Evolutionary conservation across 2,113 vertebrate genomes (phyloP).

Genomic region (Alosa alosa): DNA sequence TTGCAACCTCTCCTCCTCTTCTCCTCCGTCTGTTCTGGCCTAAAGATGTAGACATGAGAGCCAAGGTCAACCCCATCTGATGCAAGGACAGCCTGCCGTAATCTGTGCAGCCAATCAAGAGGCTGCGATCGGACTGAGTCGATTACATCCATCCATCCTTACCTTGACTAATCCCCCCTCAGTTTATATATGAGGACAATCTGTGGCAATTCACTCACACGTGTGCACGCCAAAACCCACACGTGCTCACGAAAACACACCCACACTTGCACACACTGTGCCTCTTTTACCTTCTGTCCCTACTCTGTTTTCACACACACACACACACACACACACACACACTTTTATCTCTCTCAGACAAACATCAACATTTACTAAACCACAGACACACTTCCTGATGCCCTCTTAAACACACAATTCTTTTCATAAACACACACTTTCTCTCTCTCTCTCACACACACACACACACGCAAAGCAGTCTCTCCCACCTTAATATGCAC

Average conservation of each 20-base stretch:
- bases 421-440: neutral
- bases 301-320: neutral
- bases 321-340: neutral
- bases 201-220: neutral
- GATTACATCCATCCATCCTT: neutral
- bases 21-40: neutral
- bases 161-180: neutral
- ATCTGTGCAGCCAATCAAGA: neutral
- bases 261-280: neutral
- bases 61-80: neutral
- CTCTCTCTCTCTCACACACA: neutral
- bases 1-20: neutral
- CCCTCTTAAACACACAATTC: neutral
- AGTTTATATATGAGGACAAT: neutral
- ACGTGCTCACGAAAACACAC: neutral
- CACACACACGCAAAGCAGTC: neutral
- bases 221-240: neutral
- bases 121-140: neutral
- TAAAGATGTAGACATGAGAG: neutral
- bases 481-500: neutral
- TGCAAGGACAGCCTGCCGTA: neutral
- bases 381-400: neutral
- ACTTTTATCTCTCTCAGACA: neutral
- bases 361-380: neutral
- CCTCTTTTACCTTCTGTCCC: neutral